Percentiles rank a stretch among this genome's conserved stretches.
These are phyloP conservation scores for Eretmocerus hayati DNA, from an alignment of 2,888 invertebrate genomes.

Conservation along the genomic window DNA sequence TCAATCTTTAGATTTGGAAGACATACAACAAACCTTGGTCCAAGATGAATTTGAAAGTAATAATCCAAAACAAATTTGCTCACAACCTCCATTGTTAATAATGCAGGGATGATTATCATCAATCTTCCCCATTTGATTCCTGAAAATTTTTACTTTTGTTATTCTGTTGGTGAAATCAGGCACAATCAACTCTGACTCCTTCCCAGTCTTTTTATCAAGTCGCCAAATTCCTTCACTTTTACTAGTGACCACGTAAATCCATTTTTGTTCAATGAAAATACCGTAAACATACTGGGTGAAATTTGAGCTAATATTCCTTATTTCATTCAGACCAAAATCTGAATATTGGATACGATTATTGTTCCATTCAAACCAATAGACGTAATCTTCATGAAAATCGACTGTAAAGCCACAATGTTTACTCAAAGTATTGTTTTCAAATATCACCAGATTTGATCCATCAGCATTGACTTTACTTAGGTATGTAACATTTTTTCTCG, in stretches of 20 bases:
- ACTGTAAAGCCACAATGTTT: conserved; percentile 13
- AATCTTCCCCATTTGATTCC: not conserved
- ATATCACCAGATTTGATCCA: conserved; percentile 10
- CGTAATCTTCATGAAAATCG: conserved; percentile 4
- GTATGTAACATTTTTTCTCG: not conserved
- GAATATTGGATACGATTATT: conserved; percentile 3
- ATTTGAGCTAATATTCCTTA: not conserved
- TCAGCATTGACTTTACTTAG: conserved; percentile 6
- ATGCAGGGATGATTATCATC: not conserved
- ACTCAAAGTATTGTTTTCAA: not conserved
- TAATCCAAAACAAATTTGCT: conserved; percentile 7
- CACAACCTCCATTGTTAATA: conserved; percentile 6
- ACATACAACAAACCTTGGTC: conserved; percentile 1
- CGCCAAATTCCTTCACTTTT: conserved; percentile 12
- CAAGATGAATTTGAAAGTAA: conserved; percentile 2
- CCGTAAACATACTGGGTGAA: conserved; percentile 4
- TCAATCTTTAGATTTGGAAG: no score
- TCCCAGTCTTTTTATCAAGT: conserved; percentile 9
- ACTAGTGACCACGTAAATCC: conserved; percentile 10
- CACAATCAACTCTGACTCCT: conserved; percentile 7
- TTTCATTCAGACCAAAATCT: conserved; percentile 3
- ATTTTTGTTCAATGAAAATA: conserved; percentile 6
- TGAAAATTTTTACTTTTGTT: conserved; percentile 11
- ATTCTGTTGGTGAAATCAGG: conserved; percentile 13
- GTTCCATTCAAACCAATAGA: conserved; percentile 15